Evolutionary conservation across 1,140 invertebrate species (phyloP).

Genomic region (Anoplophora glabripennis): DNA sequence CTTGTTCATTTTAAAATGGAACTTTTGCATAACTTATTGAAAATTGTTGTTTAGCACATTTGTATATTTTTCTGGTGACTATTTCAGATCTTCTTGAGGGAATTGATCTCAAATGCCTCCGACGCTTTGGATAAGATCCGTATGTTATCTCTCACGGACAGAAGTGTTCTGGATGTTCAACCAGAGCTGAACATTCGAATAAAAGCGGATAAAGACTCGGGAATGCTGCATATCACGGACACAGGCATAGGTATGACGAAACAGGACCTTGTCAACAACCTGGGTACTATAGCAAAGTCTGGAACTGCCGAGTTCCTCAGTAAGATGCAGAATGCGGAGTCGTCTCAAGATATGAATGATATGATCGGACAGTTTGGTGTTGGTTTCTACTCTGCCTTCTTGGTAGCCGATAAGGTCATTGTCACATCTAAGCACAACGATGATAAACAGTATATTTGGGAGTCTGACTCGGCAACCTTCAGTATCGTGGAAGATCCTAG

Average conservation of each 20-base stretch:
- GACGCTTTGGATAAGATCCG: conserved; percentile 96
- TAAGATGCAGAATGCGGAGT: conserved; percentile 79
- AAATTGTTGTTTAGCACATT: too few relatives aligned
- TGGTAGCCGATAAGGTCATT: conserved; percentile 81
- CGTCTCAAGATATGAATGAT: conserved; percentile 69
- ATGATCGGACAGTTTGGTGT: conserved; percentile 97
- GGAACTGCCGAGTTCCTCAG: conserved; percentile 97
- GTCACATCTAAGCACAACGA: conserved; percentile 96
- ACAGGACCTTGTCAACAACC: conserved; percentile 89
- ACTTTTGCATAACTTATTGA: too few relatives aligned
- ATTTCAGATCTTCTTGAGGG: conserved; percentile 90
- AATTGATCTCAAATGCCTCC: conserved; percentile 96
- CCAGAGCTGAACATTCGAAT: conserved; percentile 89
- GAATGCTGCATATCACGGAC: conserved; percentile 92
- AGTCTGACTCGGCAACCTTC: conserved; percentile 89
- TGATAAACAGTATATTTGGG: conserved; percentile 97
- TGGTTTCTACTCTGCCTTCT: conserved; percentile 96
- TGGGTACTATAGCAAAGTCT: conserved; percentile 97
- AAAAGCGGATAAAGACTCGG: conserved; percentile 95
- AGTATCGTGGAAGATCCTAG: conserved; percentile 91
- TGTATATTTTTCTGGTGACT: too few relatives aligned
- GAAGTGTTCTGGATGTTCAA: conserved; percentile 71
- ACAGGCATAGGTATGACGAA: conserved; percentile 99
- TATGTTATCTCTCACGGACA: conserved; percentile 86
- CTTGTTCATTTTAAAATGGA: too few relatives aligned